A percentile compares a stretch with the other conserved stretches of the same genome.
Evolutionary conservation across 2,113 vertebrate genomes (phyloP).

Genomic region (Ornithorhynchus anatinus): DNA sequence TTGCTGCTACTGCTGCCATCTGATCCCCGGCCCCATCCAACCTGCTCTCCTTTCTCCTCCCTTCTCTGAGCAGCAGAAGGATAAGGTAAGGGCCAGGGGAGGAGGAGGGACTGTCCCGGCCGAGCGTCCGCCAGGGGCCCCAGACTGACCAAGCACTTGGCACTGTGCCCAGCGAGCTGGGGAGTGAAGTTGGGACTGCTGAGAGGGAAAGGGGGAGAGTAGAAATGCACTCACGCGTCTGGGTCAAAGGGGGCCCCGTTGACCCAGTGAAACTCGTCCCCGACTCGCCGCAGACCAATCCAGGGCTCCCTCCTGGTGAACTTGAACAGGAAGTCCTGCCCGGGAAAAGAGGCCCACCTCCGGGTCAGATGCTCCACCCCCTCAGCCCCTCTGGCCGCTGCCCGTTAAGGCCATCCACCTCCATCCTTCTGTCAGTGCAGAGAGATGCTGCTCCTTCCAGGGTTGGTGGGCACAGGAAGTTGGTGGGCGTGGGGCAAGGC

Average conservation of each 20-base stretch:
- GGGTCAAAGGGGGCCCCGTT: constrained; percentile 56
- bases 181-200: no score
- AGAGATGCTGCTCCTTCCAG: neutral
- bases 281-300: constrained; percentile 60
- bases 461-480: no score
- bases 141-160: no score
- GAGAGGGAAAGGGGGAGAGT: no score
- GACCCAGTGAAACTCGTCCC: constrained; percentile 61
- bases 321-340: constrained; percentile 62
- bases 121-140: no score
- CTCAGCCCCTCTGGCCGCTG: neutral
- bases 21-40: neutral
- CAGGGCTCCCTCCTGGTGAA: constrained; percentile 60
- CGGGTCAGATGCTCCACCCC: neutral
- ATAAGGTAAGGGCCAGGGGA: no score
- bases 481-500: no score
- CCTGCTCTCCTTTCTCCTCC: neutral
- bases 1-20: no score
- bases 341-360: neutral
- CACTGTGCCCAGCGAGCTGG: no score
- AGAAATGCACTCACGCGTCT: constrained; percentile 43
- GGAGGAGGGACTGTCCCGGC: no score
- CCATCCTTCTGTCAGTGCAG: neutral
- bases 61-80: no score
- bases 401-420: no score